Percentiles rank a stretch among this genome's conserved stretches.
phyloP scores from a whole-genome alignment of 2,888 invertebrate genomes.

The Phaedon cochleariae region DNA sequence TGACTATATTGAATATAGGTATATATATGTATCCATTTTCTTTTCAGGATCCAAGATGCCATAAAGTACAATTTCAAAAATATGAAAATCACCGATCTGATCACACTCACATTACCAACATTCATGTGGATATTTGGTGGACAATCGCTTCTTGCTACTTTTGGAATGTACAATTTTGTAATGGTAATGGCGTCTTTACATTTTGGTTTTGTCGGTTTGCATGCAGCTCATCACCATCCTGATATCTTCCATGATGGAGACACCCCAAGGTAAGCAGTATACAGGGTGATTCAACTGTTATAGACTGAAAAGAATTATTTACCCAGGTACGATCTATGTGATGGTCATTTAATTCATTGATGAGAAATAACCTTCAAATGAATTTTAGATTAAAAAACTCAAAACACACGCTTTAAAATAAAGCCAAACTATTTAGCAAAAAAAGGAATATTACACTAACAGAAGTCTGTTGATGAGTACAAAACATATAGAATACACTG shows the following conservation, averaged over 20 bases:
- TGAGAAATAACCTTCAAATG: too few species aligned
- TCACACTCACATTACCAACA: constrained; percentile 61
- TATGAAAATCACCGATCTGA: constrained; percentile 53
- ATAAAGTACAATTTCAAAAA: constrained; percentile 36
- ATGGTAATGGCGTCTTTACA: constrained; percentile 68
- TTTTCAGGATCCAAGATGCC: constrained; percentile 11
- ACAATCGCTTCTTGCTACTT: constrained; percentile 51
- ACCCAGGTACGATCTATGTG: too few species aligned
- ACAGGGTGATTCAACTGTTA: neutral
- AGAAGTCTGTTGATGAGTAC: too few species aligned
- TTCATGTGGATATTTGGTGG: constrained; percentile 60
- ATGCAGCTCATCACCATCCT: constrained; percentile 84
- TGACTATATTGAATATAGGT: too few species aligned
- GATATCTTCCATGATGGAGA: constrained; percentile 84
- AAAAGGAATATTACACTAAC: too few species aligned
- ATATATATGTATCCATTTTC: too few species aligned
- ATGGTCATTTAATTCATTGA: too few species aligned
- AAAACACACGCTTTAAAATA: too few species aligned
- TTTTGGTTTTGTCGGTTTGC: constrained; percentile 72
- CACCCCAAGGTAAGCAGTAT: constrained; percentile 64
- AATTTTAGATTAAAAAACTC: too few species aligned
- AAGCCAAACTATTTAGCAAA: too few species aligned
- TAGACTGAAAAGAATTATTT: too few species aligned
- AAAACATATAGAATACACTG: too few species aligned
- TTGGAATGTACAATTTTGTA: constrained; percentile 71